phyloP scores from a whole-genome alignment of 2,113 vertebrate species.

The Actenoides hombroni region DNA sequence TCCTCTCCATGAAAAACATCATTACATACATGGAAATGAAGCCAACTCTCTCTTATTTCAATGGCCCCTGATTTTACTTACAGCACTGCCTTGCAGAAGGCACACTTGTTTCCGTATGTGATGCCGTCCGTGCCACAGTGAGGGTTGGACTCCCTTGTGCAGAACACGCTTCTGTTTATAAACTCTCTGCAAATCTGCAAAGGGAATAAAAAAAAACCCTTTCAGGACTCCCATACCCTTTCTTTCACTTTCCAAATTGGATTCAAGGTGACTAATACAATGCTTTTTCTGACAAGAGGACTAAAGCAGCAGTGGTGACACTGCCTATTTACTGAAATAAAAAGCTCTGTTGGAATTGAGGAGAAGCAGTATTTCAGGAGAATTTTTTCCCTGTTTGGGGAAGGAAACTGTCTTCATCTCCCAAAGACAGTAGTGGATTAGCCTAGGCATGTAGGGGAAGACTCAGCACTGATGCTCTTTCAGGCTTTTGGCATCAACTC shows the following conservation, averaged over 20 bases:
- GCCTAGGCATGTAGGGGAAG: neutral
- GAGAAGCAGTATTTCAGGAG: neutral
- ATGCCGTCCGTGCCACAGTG: constrained; percentile 74
- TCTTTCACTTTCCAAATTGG: neutral
- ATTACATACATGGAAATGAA: fast-evolving
- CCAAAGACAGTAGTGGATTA: neutral
- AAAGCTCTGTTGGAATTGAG: neutral
- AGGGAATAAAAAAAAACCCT: neutral
- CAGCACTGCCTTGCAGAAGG: constrained; percentile 76
- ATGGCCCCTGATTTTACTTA: constrained; percentile 45
- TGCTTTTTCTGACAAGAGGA: neutral
- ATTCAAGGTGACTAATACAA: neutral
- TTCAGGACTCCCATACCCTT: neutral
- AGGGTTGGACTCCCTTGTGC: constrained; percentile 76
- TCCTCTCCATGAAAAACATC: neutral
- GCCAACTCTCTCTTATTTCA: neutral
- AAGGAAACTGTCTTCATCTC: neutral
- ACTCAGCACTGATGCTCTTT: neutral
- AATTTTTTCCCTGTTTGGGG: neutral
- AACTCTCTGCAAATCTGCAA: constrained; percentile 71
- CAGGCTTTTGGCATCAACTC: neutral
- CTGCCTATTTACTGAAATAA: neutral
- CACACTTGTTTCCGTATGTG: constrained; percentile 74
- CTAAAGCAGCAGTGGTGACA: neutral
- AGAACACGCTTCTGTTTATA: constrained; percentile 57